Conservation (phyloP, 2,113 vertebrate genomes). For the Bubo bubo region DNA sequence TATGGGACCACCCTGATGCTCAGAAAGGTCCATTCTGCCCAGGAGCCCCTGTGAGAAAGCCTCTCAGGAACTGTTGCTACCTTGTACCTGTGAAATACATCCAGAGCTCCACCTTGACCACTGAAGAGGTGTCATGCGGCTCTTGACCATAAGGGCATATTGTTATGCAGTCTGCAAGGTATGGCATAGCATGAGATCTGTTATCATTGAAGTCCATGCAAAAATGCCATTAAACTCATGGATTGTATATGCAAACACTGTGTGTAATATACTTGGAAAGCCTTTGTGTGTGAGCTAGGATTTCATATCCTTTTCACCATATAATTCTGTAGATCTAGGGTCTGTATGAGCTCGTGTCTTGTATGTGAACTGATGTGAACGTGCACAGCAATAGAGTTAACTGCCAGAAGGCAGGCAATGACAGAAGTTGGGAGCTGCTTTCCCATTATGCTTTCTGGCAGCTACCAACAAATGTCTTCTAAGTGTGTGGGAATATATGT, state of each 20-base stretch:
- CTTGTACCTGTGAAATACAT: background rate
- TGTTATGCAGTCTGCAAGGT: background rate
- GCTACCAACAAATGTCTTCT: background rate
- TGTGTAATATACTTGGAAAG: background rate
- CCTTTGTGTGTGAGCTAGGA: background rate
- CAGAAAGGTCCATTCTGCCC: background rate
- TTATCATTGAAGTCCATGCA: background rate
- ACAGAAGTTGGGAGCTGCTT: background rate
- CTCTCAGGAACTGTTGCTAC: fast-evolving
- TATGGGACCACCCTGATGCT: background rate
- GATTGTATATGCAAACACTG: background rate
- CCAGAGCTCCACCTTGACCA: background rate
- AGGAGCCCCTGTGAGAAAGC: background rate
- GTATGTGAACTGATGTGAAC: background rate
- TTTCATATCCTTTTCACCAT: background rate
- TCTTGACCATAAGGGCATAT: background rate
- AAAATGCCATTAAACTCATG: background rate
- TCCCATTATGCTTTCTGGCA: background rate
- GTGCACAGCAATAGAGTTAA: background rate
- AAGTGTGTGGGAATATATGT: background rate
- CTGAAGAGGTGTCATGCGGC: fast-evolving
- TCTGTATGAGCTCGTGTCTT: background rate
- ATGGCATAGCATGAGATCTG: background rate
- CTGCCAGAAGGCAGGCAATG: background rate
- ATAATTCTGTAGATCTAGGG: background rate